Percentiles rank a stretch among this genome's conserved stretches.
phyloP scores from a whole-genome alignment of 2,888 invertebrate species.

The Agrotis exclamationis region DNA sequence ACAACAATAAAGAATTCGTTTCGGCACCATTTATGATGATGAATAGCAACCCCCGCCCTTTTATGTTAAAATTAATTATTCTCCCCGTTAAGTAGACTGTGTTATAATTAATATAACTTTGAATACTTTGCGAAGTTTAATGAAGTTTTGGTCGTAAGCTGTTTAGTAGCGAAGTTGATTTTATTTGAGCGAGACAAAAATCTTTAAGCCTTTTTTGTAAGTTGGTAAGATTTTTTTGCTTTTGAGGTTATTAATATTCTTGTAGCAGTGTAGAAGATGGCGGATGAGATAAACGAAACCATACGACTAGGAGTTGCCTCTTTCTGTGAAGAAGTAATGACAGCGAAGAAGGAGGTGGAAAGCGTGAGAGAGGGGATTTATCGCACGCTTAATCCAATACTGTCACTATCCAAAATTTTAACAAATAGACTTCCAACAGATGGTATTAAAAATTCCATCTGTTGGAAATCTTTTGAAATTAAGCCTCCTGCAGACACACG shows the following conservation, averaged over 20 bases:
- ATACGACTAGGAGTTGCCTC: too few species aligned
- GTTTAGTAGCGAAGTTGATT: constrained; percentile 49
- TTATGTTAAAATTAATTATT: constrained; percentile 65
- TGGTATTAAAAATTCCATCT: too few species aligned
- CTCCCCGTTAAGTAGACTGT: constrained; percentile 55
- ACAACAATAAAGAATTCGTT: constrained; percentile 15
- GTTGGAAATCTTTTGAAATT: too few species aligned
- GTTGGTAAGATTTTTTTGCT: neutral
- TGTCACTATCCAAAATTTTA: too few species aligned
- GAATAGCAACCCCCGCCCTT: constrained; percentile 32
- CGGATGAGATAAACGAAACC: too few species aligned
- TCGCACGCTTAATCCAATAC: too few species aligned
- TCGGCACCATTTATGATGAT: constrained; percentile 21
- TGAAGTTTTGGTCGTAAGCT: constrained; percentile 62
- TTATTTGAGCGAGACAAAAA: constrained; percentile 30
- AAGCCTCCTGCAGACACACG: too few species aligned
- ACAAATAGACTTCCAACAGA: too few species aligned
- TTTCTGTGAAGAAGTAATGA: too few species aligned
- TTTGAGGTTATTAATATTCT: neutral
- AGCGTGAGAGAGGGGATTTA: too few species aligned
- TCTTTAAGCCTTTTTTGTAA: constrained; percentile 22
- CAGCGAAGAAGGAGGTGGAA: too few species aligned
- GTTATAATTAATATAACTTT: constrained; percentile 67
- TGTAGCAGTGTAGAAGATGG: too few species aligned
- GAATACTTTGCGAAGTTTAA: constrained; percentile 66